phyloP scores from a whole-genome alignment of 2,113 vertebrate species.

The Mungos mungo region DNA sequence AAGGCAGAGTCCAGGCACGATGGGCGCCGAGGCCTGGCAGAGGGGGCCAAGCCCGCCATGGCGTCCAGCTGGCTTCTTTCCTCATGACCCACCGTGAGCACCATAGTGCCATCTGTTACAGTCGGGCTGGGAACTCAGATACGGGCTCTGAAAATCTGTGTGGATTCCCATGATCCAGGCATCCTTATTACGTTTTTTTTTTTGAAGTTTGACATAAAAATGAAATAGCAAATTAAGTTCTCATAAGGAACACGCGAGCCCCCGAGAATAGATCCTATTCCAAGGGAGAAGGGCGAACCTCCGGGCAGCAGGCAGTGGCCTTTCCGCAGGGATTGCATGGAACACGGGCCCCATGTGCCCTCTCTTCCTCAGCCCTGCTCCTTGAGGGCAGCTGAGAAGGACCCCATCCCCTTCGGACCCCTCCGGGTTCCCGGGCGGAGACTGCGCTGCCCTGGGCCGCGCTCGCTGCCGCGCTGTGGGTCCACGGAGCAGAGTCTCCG shows the following conservation, averaged over 20 bases:
- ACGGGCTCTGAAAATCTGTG: neutral
- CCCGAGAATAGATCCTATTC: neutral
- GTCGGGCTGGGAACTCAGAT: rapidly evolving
- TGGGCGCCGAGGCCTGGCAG: neutral
- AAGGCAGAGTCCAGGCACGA: too few species aligned
- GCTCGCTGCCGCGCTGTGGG: rapidly evolving
- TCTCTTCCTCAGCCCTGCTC: neutral
- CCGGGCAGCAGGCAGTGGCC: neutral
- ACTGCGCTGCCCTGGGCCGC: neutral
- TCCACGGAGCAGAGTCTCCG: neutral
- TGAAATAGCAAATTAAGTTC: neutral
- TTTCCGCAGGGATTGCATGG: neutral
- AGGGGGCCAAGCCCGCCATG: neutral
- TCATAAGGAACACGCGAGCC: neutral
- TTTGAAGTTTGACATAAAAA: neutral
- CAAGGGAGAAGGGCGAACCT: neutral
- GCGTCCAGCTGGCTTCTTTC: neutral
- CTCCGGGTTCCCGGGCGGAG: neutral
- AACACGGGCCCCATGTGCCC: neutral
- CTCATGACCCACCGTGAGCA: rapidly evolving
- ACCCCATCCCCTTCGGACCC: neutral
- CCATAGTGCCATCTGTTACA: neutral
- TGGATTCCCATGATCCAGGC: neutral
- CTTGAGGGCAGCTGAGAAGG: neutral
- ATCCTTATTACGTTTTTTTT: neutral